phyloP scores from a whole-genome alignment of 2,113 vertebrate genomes.

The Apaloderma vittatum region DNA sequence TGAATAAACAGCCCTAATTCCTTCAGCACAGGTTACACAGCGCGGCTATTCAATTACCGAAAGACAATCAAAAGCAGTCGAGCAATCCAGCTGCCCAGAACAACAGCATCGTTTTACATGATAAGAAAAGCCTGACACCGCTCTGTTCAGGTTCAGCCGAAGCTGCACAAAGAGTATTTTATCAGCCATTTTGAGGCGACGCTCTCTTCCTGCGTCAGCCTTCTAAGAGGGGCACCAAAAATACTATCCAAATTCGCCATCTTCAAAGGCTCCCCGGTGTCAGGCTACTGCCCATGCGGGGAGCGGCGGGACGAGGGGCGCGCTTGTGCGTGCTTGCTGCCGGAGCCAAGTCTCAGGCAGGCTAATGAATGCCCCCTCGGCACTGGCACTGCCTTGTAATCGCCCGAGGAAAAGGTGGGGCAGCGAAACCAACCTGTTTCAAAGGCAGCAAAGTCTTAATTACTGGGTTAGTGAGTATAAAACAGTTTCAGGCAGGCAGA shows the following conservation, averaged over 20 bases:
- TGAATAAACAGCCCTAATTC: constrained; percentile 62
- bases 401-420: constrained; percentile 52
- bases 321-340: background rate
- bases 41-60: constrained; percentile 37
- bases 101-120: background rate
- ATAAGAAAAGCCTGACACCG: constrained; percentile 30
- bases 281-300: background rate
- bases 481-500: constrained; percentile 59
- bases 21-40: constrained; percentile 45
- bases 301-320: rapidly evolving
- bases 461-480: constrained; percentile 32
- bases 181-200: background rate
- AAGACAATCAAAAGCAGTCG: constrained; percentile 53
- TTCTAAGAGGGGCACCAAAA: background rate
- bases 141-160: background rate
- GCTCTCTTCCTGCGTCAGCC: background rate
- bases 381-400: background rate
- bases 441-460: constrained; percentile 53
- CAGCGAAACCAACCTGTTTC: constrained; percentile 48
- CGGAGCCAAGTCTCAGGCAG: background rate
- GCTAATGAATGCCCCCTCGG: background rate
- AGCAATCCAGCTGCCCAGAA: constrained; percentile 19
- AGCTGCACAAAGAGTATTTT: constrained; percentile 11
- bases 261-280: background rate
- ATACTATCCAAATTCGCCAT: background rate